These are phyloP conservation scores for Julus scanicus DNA, from an alignment of 2,888 invertebrate genomes.

Conservation along the genomic window DNA sequence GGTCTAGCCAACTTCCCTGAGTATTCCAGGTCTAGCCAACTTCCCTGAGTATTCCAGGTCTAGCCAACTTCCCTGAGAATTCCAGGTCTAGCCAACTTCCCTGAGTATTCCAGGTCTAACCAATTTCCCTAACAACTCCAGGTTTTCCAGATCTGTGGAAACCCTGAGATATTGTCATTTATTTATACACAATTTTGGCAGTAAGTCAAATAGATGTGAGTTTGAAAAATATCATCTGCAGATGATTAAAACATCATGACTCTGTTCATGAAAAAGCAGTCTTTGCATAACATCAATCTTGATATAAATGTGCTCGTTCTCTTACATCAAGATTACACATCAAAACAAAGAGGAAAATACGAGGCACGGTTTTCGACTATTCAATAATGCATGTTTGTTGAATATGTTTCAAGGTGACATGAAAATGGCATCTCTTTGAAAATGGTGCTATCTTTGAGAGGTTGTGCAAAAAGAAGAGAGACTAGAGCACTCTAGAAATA, in stretches of 20 bases:
- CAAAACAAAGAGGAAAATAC: slow-evolving; percentile 15
- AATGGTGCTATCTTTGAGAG: neutral
- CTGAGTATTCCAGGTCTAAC: too few relatives aligned
- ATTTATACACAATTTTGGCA: too few relatives aligned
- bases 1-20: too few relatives aligned
- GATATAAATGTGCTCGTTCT: neutral
- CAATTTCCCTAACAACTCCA: too few relatives aligned
- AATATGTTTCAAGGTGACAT: neutral
- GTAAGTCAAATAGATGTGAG: neutral
- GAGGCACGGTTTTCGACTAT: neutral
- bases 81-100: too few relatives aligned
- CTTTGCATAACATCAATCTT: neutral
- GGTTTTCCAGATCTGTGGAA: too few relatives aligned
- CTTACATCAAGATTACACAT: neutral
- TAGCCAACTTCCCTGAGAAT: too few relatives aligned
- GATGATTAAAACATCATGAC: neutral
- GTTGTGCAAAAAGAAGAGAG: neutral
- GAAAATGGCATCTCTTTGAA: slow-evolving; percentile 12
- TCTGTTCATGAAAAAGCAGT: neutral
- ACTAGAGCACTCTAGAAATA: neutral
- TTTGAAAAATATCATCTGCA: neutral
- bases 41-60: too few relatives aligned
- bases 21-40: too few relatives aligned
- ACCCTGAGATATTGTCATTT: too few relatives aligned
- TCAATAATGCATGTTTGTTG: slow-evolving; percentile 13